phyloP scores from a whole-genome alignment of 2,888 invertebrate species.

The Strigamia transsilvanica region DNA sequence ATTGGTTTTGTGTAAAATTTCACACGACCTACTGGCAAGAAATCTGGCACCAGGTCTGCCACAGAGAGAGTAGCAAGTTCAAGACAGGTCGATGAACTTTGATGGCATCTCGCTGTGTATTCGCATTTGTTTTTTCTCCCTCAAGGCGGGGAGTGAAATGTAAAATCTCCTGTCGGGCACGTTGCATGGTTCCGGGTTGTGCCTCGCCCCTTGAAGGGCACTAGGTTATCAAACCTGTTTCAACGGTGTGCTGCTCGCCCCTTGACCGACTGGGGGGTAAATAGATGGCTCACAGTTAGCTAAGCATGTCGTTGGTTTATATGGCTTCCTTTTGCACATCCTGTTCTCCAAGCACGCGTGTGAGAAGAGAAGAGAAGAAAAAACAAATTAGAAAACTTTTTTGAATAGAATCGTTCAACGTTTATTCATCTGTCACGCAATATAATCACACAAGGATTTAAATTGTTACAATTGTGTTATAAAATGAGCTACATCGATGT shows the following conservation, averaged over 20 bases:
- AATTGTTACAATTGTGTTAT: not conserved
- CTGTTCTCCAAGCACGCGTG: slow-evolving; percentile 14
- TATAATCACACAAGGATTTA: not conserved
- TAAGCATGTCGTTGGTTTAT: slow-evolving; percentile 12
- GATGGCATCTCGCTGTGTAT: slow-evolving; percentile 6
- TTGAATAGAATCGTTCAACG: slow-evolving; percentile 19
- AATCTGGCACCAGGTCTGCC: not conserved
- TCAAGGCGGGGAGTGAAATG: slow-evolving; percentile 19
- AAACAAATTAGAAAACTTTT: not conserved
- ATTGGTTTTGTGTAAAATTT: slow-evolving; percentile 32
- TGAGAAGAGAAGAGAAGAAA: slow-evolving; percentile 15
- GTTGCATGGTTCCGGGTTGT: slow-evolving; percentile 29
- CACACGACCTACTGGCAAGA: slow-evolving; percentile 44
- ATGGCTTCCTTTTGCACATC: slow-evolving; percentile 25
- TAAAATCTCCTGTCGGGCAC: not conserved
- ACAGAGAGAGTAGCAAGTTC: slow-evolving; percentile 14
- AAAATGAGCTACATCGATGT: slow-evolving; percentile 9
- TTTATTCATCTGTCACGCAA: slow-evolving; percentile 28
- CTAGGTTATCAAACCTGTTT: slow-evolving; percentile 44
- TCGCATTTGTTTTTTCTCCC: slow-evolving; percentile 10
- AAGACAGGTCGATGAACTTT: slow-evolving; percentile 10
- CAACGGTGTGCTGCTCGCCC: slow-evolving; percentile 44
- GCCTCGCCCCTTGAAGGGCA: slow-evolving; percentile 42
- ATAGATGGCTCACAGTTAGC: slow-evolving; percentile 25
- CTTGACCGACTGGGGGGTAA: slow-evolving; percentile 36